These are phyloP conservation scores for Batillaria attramentaria DNA, from an alignment of 1,140 invertebrate genomes.

Conservation along the genomic window DNA sequence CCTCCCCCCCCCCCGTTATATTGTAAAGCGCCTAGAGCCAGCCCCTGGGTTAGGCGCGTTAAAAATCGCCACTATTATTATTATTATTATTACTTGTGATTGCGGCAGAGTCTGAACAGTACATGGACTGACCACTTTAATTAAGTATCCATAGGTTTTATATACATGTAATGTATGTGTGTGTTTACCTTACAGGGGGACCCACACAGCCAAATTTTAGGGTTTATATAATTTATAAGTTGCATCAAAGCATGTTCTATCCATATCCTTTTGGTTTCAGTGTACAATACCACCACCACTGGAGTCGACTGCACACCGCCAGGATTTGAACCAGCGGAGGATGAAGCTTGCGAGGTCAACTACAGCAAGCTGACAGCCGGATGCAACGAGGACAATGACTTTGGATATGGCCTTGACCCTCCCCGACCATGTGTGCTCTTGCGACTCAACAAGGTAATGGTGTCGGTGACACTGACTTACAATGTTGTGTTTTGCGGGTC, in stretches of 20 bases:
- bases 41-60: too few species aligned
- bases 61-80: too few species aligned
- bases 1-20: too few species aligned
- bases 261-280: too few species aligned
- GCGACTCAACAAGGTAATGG: constrained; percentile 62
- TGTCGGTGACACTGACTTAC: too few species aligned
- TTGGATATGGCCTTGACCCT: constrained; percentile 59
- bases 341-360: constrained; percentile 12
- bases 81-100: too few species aligned
- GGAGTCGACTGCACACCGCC: not conserved
- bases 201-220: not conserved
- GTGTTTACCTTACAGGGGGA: not conserved
- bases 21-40: too few species aligned
- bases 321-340: too few species aligned
- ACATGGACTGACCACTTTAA: not conserved
- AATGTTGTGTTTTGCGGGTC: too few species aligned
- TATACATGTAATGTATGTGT: not conserved
- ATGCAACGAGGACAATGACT: constrained; percentile 39
- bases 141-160: not conserved
- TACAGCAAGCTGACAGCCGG: constrained; percentile 1
- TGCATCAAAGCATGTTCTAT: too few species aligned
- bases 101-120: too few species aligned
- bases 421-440: constrained; percentile 63
- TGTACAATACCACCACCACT: not conserved
- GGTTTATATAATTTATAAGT: too few species aligned